phyloP scores from a whole-genome alignment of 2,113 vertebrate species.

The Dinomys branickii region DNA sequence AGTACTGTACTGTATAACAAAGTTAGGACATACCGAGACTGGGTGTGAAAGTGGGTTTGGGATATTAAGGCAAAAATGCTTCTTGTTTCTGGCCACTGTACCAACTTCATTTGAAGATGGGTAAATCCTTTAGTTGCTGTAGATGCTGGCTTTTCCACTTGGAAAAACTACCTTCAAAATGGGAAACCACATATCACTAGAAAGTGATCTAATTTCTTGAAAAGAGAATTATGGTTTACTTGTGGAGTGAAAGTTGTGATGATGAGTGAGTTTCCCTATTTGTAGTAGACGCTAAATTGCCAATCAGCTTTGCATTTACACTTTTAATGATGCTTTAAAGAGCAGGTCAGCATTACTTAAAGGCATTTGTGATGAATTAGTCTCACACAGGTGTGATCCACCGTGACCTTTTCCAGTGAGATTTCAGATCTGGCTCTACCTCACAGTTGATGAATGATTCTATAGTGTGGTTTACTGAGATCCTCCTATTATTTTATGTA shows the following conservation, averaged over 20 bases:
- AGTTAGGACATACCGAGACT: not conserved
- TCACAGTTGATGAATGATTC: not conserved
- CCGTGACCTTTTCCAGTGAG: not conserved
- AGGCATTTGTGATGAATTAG: conserved; percentile 1
- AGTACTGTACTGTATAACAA: not conserved
- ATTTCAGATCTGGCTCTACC: not conserved
- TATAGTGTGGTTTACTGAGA: not conserved
- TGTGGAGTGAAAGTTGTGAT: conserved; percentile 30
- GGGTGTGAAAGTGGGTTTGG: not conserved
- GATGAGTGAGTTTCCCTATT: not conserved
- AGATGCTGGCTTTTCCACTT: conserved; percentile 11
- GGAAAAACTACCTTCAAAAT: not conserved
- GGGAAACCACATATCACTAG: not conserved
- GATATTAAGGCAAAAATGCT: not conserved
- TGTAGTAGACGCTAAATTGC: not conserved
- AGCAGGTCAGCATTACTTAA: not conserved
- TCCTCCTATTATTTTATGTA: not conserved
- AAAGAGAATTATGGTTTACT: conserved; percentile 4
- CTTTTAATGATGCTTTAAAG: conserved; percentile 1
- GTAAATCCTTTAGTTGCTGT: not conserved
- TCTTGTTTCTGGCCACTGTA: not conserved
- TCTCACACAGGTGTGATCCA: not conserved
- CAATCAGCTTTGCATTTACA: not conserved
- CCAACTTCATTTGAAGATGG: not conserved
- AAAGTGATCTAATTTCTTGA: conserved; percentile 46